Evolutionary conservation across 2,797 vertebrate genomes (phyloP).

Genomic region (Pseudomugil tenellus): DNA sequence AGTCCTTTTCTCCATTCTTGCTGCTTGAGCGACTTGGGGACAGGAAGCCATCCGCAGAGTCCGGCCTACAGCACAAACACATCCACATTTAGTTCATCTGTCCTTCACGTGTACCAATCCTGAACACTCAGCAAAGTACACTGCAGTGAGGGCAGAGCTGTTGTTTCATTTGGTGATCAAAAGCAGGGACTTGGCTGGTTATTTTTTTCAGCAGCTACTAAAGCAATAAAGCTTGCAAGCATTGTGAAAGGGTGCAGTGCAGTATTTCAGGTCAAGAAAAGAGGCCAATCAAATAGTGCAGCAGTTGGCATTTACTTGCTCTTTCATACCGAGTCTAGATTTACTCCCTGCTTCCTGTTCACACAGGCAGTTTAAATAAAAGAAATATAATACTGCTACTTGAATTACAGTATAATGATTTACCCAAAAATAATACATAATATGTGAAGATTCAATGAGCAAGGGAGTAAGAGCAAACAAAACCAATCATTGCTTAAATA

Average conservation of each 20-base stretch:
- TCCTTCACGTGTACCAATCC: slow-evolving; percentile 14
- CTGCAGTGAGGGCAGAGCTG: slow-evolving; percentile 18
- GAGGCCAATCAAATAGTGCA: slow-evolving; percentile 30
- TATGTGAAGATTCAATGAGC: background rate
- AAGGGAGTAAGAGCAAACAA: slow-evolving; percentile 29
- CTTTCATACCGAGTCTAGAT: slow-evolving; percentile 3
- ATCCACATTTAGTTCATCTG: slow-evolving; percentile 34
- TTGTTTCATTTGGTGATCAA: slow-evolving; percentile 20
- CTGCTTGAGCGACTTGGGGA: slow-evolving; percentile 92
- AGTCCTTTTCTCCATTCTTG: slow-evolving; percentile 96
- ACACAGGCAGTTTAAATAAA: background rate
- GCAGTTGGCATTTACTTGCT: slow-evolving; percentile 43
- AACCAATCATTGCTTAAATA: slow-evolving; percentile 16
- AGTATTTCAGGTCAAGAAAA: slow-evolving; percentile 26
- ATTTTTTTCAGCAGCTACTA: slow-evolving; percentile 7
- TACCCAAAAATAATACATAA: background rate
- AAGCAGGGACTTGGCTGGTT: slow-evolving; percentile 7
- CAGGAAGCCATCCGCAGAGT: slow-evolving; percentile 94
- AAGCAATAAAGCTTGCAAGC: slow-evolving; percentile 61
- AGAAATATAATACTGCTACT: background rate
- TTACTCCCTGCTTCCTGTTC: background rate
- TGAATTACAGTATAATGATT: background rate
- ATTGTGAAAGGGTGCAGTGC: slow-evolving; percentile 37
- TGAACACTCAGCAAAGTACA: slow-evolving; percentile 25
- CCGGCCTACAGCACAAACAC: slow-evolving; percentile 83